These are phyloP conservation scores for Triplophysa siluroides DNA, from an alignment of 2,113 vertebrate genomes.

Conservation along the genomic window DNA sequence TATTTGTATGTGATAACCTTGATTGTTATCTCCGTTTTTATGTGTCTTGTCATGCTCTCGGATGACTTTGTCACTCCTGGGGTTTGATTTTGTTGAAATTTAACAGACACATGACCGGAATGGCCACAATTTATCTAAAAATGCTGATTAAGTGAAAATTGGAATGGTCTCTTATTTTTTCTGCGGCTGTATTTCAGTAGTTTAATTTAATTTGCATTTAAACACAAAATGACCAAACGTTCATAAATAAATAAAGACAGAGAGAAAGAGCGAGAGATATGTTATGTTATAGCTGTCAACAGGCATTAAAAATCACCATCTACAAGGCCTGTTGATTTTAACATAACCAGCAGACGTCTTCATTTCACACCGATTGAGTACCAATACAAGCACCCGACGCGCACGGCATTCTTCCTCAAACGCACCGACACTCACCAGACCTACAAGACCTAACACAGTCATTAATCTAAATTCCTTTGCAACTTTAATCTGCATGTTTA, in stretches of 20 bases:
- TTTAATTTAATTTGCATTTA: neutral
- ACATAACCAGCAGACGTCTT: constrained; percentile 85
- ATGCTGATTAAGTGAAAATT: no score
- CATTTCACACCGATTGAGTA: constrained; percentile 84
- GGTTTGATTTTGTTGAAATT: no score
- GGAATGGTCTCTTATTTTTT: no score
- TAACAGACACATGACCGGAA: no score
- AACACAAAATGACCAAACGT: neutral
- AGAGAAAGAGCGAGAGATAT: neutral
- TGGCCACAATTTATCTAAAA: no score
- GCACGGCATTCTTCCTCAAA: constrained; percentile 78
- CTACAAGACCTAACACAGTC: constrained; percentile 87
- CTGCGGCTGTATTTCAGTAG: no score
- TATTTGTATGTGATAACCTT: no score
- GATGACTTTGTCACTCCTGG: no score
- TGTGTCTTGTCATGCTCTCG: no score
- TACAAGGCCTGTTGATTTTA: constrained; percentile 77
- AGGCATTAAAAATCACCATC: constrained; percentile 82
- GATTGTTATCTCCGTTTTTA: no score
- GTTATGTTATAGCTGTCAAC: constrained; percentile 86
- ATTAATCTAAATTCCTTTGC: constrained; percentile 92
- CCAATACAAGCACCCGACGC: constrained; percentile 79
- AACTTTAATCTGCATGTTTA: constrained; percentile 95
- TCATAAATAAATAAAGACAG: neutral
- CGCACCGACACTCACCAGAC: constrained; percentile 74